phyloP scores from a whole-genome alignment of 2,888 invertebrate genomes.

The Drosophila paramelanica region DNA sequence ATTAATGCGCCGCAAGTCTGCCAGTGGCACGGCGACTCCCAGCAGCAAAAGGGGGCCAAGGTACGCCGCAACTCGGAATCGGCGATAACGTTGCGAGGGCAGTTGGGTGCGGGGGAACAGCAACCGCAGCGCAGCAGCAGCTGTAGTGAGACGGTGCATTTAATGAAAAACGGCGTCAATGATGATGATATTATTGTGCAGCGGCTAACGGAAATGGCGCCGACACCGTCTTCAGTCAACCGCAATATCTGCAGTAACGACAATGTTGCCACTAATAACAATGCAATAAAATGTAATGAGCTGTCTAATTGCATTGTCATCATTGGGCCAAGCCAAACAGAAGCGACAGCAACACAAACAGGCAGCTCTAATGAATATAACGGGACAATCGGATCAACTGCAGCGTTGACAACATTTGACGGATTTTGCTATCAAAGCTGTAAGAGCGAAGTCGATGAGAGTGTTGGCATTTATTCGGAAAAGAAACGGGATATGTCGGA shows the following conservation, averaged over 20 bases:
- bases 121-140: constrained; percentile 81
- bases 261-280: constrained; percentile 75
- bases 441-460: constrained; percentile 6
- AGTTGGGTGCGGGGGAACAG: constrained; percentile 32
- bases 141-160: constrained; percentile 70
- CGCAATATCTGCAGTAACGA: constrained; percentile 54
- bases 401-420: constrained; percentile 38
- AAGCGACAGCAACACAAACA: constrained; percentile 44
- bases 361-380: constrained; percentile 29
- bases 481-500: constrained; percentile 66
- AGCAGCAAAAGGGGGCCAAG: constrained; percentile 63
- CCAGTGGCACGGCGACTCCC: constrained; percentile 48
- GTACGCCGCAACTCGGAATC: constrained; percentile 83
- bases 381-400: constrained; percentile 26
- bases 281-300: constrained; percentile 86
- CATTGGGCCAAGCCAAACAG: constrained; percentile 83
- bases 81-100: constrained; percentile 54
- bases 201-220: constrained; percentile 12
- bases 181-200: constrained; percentile 9
- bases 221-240: constrained; percentile 40
- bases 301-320: constrained; percentile 85
- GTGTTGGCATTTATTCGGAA: constrained; percentile 24
- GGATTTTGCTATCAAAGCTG: constrained; percentile 25
- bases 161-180: constrained; percentile 22
- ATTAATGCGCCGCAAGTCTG: constrained; percentile 83